Percentiles rank a stretch among this genome's conserved stretches.
Conservation (phyloP, 2,113 vertebrate species). For the Semicossyphus pulcher region DNA sequence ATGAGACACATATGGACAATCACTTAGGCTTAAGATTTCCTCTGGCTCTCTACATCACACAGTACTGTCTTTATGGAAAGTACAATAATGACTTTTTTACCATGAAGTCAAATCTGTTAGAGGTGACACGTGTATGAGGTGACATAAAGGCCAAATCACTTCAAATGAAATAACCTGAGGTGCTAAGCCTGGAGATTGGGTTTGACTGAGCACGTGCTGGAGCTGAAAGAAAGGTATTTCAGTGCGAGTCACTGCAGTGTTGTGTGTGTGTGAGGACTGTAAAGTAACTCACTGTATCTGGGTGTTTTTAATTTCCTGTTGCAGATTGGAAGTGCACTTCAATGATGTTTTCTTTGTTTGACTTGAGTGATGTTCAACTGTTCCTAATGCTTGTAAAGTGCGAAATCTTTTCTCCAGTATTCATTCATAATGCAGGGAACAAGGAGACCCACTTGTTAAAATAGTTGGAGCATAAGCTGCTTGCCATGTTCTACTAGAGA, state of each 20-base stretch:
- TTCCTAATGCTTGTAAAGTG: neutral
- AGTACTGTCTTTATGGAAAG: conserved; percentile 35
- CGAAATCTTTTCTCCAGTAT: neutral
- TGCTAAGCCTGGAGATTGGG: conserved; percentile 23
- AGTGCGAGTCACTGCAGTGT: neutral
- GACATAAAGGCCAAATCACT: conserved; percentile 29
- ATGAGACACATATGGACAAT: conserved; percentile 49
- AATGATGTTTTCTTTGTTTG: neutral
- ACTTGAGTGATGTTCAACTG: neutral
- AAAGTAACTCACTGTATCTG: neutral
- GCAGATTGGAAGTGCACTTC: neutral
- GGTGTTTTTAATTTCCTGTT: neutral
- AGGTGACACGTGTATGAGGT: too few relatives aligned
- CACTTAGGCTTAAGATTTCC: conserved; percentile 46
- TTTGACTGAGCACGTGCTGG: conserved; percentile 16
- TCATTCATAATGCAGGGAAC: neutral
- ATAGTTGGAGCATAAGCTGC: neutral
- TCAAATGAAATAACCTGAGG: conserved; percentile 35
- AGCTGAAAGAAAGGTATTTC: conserved; percentile 10
- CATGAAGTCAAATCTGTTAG: conserved; percentile 32
- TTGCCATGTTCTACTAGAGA: neutral
- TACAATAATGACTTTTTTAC: conserved; percentile 23
- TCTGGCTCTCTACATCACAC: conserved; percentile 18
- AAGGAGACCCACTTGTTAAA: neutral
- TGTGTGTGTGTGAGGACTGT: neutral